Evolutionary conservation across 2,888 invertebrate species (phyloP).

Genomic region (Philopedon plagiatum): DNA sequence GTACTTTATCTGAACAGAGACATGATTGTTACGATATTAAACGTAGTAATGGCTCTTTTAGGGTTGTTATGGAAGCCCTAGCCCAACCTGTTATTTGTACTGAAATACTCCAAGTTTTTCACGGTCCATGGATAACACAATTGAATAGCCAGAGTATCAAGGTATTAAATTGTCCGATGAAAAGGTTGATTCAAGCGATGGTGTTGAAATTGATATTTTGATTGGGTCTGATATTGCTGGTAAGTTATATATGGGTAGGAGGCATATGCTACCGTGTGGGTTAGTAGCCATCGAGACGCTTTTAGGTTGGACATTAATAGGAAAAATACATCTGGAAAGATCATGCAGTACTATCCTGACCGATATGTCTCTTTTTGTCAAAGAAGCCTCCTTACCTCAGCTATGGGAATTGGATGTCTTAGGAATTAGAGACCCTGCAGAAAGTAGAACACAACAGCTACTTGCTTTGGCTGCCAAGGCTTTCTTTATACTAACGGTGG

Average conservation of each 20-base stretch:
- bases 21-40: constrained; percentile 32
- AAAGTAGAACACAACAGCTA: constrained; percentile 41
- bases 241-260: constrained; percentile 41
- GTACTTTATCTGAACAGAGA: constrained; percentile 56
- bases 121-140: constrained; percentile 35
- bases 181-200: not conserved
- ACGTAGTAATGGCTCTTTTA: constrained; percentile 4
- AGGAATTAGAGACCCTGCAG: constrained; percentile 59
- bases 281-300: constrained; percentile 39
- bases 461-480: constrained; percentile 27
- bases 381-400: constrained; percentile 24
- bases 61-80: constrained; percentile 19
- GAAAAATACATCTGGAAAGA: constrained; percentile 5
- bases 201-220: constrained; percentile 27
- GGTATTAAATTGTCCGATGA: constrained; percentile 18
- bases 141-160: constrained; percentile 13
- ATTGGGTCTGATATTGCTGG: constrained; percentile 36
- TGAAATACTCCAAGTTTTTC: constrained; percentile 6
- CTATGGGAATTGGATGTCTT: constrained; percentile 61
- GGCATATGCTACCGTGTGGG: constrained; percentile 33
- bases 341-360: not conserved
- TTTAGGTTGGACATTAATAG: constrained; percentile 43
- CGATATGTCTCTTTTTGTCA: constrained; percentile 21
- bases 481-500: constrained; percentile 42
- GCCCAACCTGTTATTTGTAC: constrained; percentile 38